These are phyloP conservation scores for Alca torda DNA, from an alignment of 2,797 vertebrate species.

Conservation along the genomic window DNA sequence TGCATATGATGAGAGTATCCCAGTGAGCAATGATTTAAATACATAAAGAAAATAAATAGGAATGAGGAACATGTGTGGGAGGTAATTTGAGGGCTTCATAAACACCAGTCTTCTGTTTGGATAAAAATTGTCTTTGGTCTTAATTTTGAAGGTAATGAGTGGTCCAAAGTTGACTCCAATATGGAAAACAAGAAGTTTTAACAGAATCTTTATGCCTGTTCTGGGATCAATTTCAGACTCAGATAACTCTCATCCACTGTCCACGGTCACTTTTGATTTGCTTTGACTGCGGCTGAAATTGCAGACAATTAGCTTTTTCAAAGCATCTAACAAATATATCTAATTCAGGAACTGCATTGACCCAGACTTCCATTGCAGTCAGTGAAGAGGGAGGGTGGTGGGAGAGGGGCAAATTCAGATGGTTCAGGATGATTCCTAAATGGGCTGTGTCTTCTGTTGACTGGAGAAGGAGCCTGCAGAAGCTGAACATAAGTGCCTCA, in stretches of 20 bases:
- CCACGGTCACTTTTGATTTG: not conserved
- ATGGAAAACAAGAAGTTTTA: not conserved
- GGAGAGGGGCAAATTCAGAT: not conserved
- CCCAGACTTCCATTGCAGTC: not conserved
- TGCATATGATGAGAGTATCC: not conserved
- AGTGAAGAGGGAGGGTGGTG: not conserved
- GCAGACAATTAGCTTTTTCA: not conserved
- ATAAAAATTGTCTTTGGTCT: not conserved
- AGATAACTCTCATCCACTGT: not conserved
- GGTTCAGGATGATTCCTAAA: not conserved
- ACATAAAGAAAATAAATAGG: constrained; percentile 1
- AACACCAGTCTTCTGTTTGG: not conserved
- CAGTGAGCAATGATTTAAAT: not conserved
- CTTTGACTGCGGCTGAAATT: not conserved
- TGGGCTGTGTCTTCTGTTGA: not conserved
- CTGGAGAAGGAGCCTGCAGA: not conserved
- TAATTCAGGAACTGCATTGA: not conserved
- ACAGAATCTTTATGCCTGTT: not conserved
- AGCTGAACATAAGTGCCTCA: not conserved
- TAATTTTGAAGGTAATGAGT: not conserved
- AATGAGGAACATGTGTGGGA: not conserved
- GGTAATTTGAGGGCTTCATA: not conserved
- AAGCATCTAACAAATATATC: not conserved
- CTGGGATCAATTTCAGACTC: not conserved
- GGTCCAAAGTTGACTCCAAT: not conserved